Evolutionary conservation across 2,888 invertebrate species (phyloP), one percentile per base, ranked within the genome.

Genomic region (Sarcophaga carnaria): DNA sequence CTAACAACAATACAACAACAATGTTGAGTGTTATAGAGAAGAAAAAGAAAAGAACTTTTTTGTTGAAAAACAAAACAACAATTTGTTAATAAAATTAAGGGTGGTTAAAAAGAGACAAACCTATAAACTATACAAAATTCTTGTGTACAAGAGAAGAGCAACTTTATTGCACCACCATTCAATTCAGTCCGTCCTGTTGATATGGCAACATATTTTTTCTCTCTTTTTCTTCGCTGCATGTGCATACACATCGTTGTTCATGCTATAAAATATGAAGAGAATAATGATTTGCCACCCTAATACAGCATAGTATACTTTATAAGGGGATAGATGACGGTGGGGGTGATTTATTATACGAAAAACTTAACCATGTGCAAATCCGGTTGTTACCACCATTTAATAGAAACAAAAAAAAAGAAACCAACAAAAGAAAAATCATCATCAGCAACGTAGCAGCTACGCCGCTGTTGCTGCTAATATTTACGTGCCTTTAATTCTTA

Each of bases 401-500:
- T 54, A 37, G 62, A 71, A 69, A 54, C 17, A 54, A 54, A 54
- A 14, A 71, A 76, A 37, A 37, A 6, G 4, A 27, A 37, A 37
- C 6, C 6, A 37, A 6, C 6, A 37, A 37, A 8, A 37, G 8
- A 37, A 10, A 37, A 37, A 37, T 10, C 37, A 10, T 78, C 77
- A 80, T 59, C 72, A 78, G 77, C 81, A 78, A 69, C 82, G 83
- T 63, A 62, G 45, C 71, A 59, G 71, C 60, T 54, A 47, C 17
- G 71, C 22, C 11, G 47, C 25, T 64, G 72, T 25, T 49, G 74
- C 90, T 70, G 81, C 71, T 69, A 47, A 66, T 54, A 54, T 4
- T 14, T 37, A 37, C 10, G 8, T 49, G 70, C 62, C 47, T 80
- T 84, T 45, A 75, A 79, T 88, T 88, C 91, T 92, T 92, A 93